Percentiles rank a stretch among this genome's conserved stretches.
These are phyloP conservation scores for Empidonax alnorum DNA, from an alignment of 2,113 vertebrate species.

Conservation along the genomic window DNA sequence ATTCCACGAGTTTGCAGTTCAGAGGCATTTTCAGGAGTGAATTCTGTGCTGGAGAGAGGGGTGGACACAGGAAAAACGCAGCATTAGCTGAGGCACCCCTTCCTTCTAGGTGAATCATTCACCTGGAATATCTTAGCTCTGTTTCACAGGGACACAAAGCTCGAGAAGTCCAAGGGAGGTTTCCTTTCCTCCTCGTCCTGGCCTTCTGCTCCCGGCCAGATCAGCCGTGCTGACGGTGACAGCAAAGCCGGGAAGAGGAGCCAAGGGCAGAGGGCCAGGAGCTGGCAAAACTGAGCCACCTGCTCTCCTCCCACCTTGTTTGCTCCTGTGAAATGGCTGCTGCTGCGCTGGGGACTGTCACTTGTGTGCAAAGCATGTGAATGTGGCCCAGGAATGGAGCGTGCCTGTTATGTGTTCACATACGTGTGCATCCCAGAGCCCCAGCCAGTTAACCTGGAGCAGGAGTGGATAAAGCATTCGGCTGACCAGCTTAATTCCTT, in stretches of 20 bases:
- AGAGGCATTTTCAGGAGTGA: neutral
- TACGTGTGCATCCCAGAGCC: accelerated
- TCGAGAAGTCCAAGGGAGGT: neutral
- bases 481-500: neutral
- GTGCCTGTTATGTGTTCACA: neutral
- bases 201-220: neutral
- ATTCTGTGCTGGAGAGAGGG: neutral
- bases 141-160: neutral
- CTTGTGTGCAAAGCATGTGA: neutral
- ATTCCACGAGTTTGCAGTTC: neutral
- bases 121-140: neutral
- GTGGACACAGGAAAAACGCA: neutral
- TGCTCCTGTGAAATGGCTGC: constrained; percentile 41
- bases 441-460: neutral
- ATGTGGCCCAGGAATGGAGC: accelerated
- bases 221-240: neutral
- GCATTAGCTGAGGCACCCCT: neutral
- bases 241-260: neutral
- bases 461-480: neutral
- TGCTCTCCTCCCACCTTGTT: constrained; percentile 47
- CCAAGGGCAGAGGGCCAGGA: constrained; percentile 53
- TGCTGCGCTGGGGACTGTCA: neutral
- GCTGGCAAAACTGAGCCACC: constrained; percentile 32
- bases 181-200: neutral
- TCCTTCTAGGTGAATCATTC: neutral